These are phyloP conservation scores for Neogobius melanostomus DNA, from an alignment of 2,113 vertebrate genomes.

Conservation along the genomic window DNA sequence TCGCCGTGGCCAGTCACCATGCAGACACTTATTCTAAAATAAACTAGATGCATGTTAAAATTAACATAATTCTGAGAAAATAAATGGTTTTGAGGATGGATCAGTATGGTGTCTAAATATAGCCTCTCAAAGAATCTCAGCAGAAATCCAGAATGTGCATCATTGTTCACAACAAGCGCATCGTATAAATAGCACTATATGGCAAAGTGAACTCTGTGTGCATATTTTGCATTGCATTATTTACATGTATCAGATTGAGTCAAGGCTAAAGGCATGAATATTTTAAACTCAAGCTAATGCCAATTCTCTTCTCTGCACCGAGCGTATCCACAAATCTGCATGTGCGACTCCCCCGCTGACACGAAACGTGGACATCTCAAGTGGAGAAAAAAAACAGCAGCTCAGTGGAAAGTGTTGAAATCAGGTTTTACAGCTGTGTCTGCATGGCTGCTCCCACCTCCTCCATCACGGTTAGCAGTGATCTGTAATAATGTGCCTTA, in stretches of 20 bases:
- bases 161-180: neutral
- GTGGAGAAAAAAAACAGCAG: neutral
- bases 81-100: too few relatives aligned
- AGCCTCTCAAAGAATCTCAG: neutral
- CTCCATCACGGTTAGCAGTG: constrained; percentile 32
- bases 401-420: neutral
- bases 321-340: neutral
- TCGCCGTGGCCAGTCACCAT: too few relatives aligned
- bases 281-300: constrained; percentile 1
- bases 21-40: too few relatives aligned
- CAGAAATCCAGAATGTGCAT: neutral
- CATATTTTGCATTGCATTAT: constrained; percentile 1
- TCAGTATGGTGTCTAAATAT: neutral
- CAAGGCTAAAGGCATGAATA: neutral
- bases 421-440: neutral
- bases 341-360: constrained; percentile 3
- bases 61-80: too few relatives aligned
- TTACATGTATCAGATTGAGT: constrained; percentile 3
- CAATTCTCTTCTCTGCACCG: constrained; percentile 1
- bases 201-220: neutral
- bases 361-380: constrained; percentile 3
- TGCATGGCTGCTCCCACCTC: constrained; percentile 18
- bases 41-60: too few relatives aligned
- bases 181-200: neutral
- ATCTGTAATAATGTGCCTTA: constrained; percentile 38